Evolutionary conservation across 1,140 invertebrate genomes (phyloP).

Genomic region (Macrostomum lignano): DNA sequence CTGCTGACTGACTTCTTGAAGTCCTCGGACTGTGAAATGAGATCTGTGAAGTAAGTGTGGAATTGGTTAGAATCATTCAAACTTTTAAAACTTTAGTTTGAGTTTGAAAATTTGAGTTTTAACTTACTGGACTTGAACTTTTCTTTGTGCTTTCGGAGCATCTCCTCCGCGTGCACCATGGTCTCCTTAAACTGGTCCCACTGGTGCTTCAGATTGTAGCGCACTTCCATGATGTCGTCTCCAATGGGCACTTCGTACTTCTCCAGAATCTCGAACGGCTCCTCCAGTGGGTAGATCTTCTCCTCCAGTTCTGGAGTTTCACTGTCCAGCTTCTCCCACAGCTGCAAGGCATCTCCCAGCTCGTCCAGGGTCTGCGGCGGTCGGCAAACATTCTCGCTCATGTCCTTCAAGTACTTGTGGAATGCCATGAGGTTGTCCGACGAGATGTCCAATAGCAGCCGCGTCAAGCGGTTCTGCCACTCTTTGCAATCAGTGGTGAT

Average conservation of each 20-base stretch:
- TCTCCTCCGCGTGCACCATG: slow-evolving; percentile 37
- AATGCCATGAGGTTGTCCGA: slow-evolving; percentile 35
- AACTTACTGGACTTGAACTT: too few relatives aligned
- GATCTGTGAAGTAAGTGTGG: too few relatives aligned
- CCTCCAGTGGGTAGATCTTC: slow-evolving; percentile 39
- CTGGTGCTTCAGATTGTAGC: slow-evolving; percentile 34
- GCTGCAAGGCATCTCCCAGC: slow-evolving; percentile 27
- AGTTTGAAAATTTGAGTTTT: too few relatives aligned
- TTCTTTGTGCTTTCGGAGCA: too few relatives aligned
- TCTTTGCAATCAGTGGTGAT: slow-evolving; percentile 45
- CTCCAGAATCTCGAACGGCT: slow-evolving; percentile 40
- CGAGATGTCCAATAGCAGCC: slow-evolving; percentile 38
- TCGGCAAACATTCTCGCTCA: slow-evolving; percentile 14
- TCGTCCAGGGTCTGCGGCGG: slow-evolving; percentile 27
- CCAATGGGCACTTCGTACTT: slow-evolving; percentile 33
- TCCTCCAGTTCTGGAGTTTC: slow-evolving; percentile 36
- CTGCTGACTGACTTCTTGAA: slow-evolving; percentile 35
- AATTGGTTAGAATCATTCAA: too few relatives aligned
- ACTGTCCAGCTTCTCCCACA: slow-evolving; percentile 35
- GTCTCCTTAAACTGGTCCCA: slow-evolving; percentile 38
- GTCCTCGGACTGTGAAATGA: slow-evolving; percentile 36
- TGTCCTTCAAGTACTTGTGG: slow-evolving; percentile 34
- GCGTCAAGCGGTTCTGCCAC: slow-evolving; percentile 46
- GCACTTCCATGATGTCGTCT: slow-evolving; percentile 26
- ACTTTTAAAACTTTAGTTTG: too few relatives aligned